phyloP scores from a whole-genome alignment of 2,797 vertebrate species.

The Chanos chanos region DNA sequence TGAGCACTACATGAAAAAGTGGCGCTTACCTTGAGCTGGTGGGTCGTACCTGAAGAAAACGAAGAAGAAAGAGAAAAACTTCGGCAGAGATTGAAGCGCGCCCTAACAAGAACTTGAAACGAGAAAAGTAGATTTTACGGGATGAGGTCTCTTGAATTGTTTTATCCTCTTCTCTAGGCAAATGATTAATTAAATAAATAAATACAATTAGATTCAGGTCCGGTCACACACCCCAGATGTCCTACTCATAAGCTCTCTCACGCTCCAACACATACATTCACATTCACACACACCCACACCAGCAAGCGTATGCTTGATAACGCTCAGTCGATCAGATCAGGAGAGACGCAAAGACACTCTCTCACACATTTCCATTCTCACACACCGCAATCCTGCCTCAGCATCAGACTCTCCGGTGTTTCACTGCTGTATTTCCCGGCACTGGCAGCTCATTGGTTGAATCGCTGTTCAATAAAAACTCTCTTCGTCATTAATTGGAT shows the following conservation, averaged over 20 bases:
- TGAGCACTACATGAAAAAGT: too few species aligned
- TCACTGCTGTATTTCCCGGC: conserved; percentile 76
- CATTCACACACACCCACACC: conserved; percentile 31
- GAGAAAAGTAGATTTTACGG: too few species aligned
- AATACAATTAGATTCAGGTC: too few species aligned
- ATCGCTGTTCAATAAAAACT: conserved; percentile 61
- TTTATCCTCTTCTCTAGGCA: too few species aligned
- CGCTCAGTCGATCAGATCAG: conserved; percentile 52
- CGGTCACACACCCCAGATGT: conserved; percentile 26
- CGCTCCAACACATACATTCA: conserved; percentile 12
- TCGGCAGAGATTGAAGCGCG: too few species aligned
- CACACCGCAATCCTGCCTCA: conserved; percentile 59
- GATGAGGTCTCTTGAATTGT: too few species aligned
- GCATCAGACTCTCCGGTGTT: conserved; percentile 60
- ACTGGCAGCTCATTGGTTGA: conserved; percentile 68
- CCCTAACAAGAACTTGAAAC: too few species aligned
- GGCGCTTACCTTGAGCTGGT: too few species aligned
- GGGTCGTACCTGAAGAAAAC: too few species aligned
- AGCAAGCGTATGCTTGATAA: conserved; percentile 30
- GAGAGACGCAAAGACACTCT: conserved; percentile 48
- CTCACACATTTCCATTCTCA: conserved; percentile 58
- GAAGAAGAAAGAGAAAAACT: too few species aligned
- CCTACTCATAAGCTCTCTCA: conserved; percentile 20
- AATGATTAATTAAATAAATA: too few species aligned
- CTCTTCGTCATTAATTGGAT: conserved; percentile 59